These are phyloP conservation scores for Agonopterix heracliana DNA, from an alignment of 2,888 invertebrate genomes.

Conservation along the genomic window DNA sequence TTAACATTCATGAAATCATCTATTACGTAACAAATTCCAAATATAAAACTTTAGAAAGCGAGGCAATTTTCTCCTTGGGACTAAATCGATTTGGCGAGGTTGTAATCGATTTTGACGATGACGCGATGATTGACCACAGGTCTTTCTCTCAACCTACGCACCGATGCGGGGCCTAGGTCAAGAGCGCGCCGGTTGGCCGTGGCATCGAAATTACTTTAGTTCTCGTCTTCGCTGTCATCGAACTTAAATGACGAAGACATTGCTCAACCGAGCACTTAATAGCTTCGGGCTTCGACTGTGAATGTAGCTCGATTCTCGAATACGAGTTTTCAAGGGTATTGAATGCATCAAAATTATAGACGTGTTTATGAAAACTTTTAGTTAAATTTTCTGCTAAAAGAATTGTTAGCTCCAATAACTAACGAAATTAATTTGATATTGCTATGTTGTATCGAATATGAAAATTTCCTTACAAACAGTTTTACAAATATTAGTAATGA, in stretches of 20 bases:
- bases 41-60: conserved; percentile 27
- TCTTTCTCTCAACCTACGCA: conserved; percentile 30
- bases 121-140: conserved; percentile 4
- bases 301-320: no score
- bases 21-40: conserved; percentile 10
- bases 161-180: conserved; percentile 47
- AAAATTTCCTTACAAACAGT: no score
- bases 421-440: no score
- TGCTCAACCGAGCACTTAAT: neutral
- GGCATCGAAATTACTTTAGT: conserved; percentile 36
- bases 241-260: neutral
- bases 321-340: no score
- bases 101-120: conserved; percentile 20
- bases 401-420: no score
- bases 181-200: conserved; percentile 43
- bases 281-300: neutral
- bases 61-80: conserved; percentile 8
- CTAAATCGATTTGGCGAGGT: conserved; percentile 15
- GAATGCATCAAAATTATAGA: no score
- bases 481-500: no score
- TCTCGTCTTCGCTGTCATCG: conserved; percentile 2
- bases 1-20: neutral
- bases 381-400: no score
- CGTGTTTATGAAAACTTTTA: no score
- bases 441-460: no score